Evolutionary conservation across 2,888 invertebrate species (phyloP).

Genomic region (Himalopsyche japonica): DNA sequence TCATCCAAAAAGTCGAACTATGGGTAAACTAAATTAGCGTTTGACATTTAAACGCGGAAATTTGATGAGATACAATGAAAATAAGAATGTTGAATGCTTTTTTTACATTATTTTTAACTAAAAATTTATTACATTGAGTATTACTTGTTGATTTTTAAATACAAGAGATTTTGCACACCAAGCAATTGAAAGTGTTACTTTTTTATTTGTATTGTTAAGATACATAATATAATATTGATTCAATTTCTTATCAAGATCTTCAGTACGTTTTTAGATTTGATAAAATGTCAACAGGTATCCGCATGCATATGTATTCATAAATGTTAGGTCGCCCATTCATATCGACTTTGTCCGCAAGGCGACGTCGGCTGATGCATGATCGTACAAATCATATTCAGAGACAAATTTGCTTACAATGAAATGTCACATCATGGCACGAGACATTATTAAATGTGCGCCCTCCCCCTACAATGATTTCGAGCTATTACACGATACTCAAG

Average conservation of each 20-base stretch:
- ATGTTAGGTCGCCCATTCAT: conserved; percentile 12
- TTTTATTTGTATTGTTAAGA: neutral
- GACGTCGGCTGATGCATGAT: conserved; percentile 16
- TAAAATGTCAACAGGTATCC: conserved; percentile 32
- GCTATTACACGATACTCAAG: neutral
- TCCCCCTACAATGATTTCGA: neutral
- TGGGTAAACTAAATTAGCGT: too few relatives aligned
- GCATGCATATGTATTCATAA: conserved; percentile 12
- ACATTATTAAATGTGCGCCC: neutral
- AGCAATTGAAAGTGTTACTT: neutral
- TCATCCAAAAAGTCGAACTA: too few relatives aligned
- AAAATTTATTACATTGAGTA: too few relatives aligned
- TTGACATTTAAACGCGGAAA: too few relatives aligned
- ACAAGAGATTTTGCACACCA: too few relatives aligned
- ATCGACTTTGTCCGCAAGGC: conserved; percentile 12
- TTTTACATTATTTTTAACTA: too few relatives aligned
- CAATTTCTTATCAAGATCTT: neutral
- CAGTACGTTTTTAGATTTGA: neutral
- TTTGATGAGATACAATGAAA: too few relatives aligned
- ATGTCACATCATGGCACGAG: conserved; percentile 30
- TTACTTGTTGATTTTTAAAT: too few relatives aligned
- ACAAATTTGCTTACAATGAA: conserved; percentile 40
- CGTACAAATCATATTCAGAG: conserved; percentile 31
- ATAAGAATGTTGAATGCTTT: too few relatives aligned
- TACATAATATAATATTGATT: neutral